Base-by-base conservation (phyloP, 2,113 vertebrate genomes). In the Beaufortia kweichowensis region DNA sequence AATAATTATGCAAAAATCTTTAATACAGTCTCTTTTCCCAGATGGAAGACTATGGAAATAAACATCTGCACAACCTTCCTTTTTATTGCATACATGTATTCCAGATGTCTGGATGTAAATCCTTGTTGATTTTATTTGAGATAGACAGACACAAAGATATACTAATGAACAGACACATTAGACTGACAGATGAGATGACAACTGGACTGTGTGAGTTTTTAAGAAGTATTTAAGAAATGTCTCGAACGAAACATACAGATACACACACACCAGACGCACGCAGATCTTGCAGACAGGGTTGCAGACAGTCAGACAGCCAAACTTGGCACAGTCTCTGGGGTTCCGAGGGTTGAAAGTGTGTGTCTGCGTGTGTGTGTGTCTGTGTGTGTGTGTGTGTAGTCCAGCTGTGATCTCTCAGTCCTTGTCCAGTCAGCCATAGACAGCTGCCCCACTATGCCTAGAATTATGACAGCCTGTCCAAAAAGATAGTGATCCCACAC, bases 351-450 rank as follows among this genome's bases (percentile, higher is more conserved):
- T 73, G 50, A 74, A 71, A 76, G 63, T 77, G 59, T 60, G 64
- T 56, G 71, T 31, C 28, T 66, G 12, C 6, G 14, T 35, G 11
- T 26, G 31, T 43, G 21, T 48, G 53, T 46, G 48, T 73, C 62
- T 50, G 69, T 46, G 48, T 72, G 23, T 39, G 4, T 39, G 63
- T 80, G 59, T 57, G 71, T 56, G 62, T 65, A 63, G 31, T 77
- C 70, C 70, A 75, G 72, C 72, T 79, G 77, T 76, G 77, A 76
- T 72, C 73, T 79, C 72, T 21, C 46, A 57, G 62, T 63, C 48
- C 17, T 75, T 76, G 77, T 76, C 77, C 72, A 71, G 64, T 75
- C 71, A 82, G 65, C 81, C 73, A 79, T 82, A 78, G 77, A 79
- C 72, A 64, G 66, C 59, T 23, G 46, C 59, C 66, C 70, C 61